Evolutionary conservation across 2,888 invertebrate species (phyloP).

Genomic region (Lacanobia oleracea): DNA sequence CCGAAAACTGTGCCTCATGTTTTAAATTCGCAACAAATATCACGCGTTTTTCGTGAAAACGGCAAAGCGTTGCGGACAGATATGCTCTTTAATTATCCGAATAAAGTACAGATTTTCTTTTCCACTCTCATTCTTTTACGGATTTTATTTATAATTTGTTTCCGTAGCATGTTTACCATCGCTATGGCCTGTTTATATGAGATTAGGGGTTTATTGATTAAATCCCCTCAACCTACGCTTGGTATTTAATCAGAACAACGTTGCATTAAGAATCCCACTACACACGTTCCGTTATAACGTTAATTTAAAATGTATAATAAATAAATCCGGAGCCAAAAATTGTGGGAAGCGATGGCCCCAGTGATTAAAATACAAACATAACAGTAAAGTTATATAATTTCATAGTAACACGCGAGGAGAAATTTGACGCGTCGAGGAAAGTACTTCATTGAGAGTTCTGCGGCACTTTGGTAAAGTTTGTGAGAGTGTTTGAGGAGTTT

Average conservation of each 20-base stretch:
- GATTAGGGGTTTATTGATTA: constrained; percentile 63
- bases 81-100: constrained; percentile 10
- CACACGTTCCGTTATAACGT: constrained; percentile 1
- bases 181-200: constrained; percentile 54
- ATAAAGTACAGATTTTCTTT: constrained; percentile 1
- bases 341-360: constrained; percentile 23
- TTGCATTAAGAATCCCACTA: constrained; percentile 33
- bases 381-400: constrained; percentile 66
- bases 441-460: constrained; percentile 54
- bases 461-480: constrained; percentile 54
- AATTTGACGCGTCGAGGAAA: constrained; percentile 59
- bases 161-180: constrained; percentile 43
- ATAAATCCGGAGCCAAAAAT: constrained; percentile 11
- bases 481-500: constrained; percentile 17
- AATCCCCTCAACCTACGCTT: constrained; percentile 45
- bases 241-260: constrained; percentile 50
- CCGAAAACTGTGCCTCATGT: not conserved
- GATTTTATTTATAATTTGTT: constrained; percentile 14
- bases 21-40: constrained; percentile 9
- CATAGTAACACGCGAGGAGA: constrained; percentile 53
- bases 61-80: not conserved
- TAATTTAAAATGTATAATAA: constrained; percentile 4
- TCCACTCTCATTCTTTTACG: not conserved
- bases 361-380: constrained; percentile 57
- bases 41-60: constrained; percentile 25